Base-by-base conservation (phyloP, 2,888 invertebrate species). In the Euzetes globulus region DNA sequence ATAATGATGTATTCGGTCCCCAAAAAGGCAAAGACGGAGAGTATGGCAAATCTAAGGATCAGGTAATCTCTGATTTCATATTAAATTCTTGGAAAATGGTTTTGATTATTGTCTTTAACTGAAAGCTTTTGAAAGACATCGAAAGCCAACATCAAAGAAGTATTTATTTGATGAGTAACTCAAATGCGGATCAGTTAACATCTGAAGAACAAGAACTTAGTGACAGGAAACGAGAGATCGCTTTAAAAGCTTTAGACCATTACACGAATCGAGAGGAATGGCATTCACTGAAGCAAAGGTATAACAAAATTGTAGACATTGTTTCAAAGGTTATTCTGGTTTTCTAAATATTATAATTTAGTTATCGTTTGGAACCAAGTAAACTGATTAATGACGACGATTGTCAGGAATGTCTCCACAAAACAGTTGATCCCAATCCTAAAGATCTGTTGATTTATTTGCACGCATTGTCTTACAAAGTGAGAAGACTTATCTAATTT, bases 391-490 rank as follows among this genome's bases (percentile, higher is more conserved):
- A 89, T 15, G 94, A 95, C 82, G 89, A 89, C 52, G 90, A 93
- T 82, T 97, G 96, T 85, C 91, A 91, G 82, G 93, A 94, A 84
- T 97, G 96, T 84, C 92, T 92, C 84, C 91, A 92, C 75, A 87
- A 91, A 76, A 95, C 92, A 85, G 86, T 91, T 78, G 96, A 97
- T 83, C 96, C 97, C 0, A 88, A 91, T 77, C 92, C 93, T 0
- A 88, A 91, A 79, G 94, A 96, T 83, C 87, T 97, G 76, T 90
- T 95, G 79, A 94, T 97, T 92, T 97, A 93, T 84, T 87, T 97
- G 63, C 97, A 97, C 84, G 96, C 96, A 41, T 80, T 82, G 72
- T 79, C 78, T 27, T 84, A 84, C 75, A 78, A 80, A 78, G 82
- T 82, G 77, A 75, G 75, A 47, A 33, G 50, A 60, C n/a, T n/a